These are phyloP conservation scores for Neoitamus cyanurus DNA, from an alignment of 2,888 invertebrate species.

Conservation along the genomic window DNA sequence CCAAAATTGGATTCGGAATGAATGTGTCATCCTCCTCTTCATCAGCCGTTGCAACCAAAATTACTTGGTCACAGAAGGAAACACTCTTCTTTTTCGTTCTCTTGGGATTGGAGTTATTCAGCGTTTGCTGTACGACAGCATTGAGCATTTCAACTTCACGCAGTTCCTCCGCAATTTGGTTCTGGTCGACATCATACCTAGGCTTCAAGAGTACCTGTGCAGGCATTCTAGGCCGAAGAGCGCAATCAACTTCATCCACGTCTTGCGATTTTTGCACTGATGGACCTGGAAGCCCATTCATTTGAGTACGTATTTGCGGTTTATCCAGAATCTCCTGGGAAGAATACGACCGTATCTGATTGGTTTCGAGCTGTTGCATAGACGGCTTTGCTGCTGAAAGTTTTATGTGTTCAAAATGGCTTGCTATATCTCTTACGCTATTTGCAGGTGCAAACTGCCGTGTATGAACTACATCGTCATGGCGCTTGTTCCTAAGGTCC, in stretches of 20 bases:
- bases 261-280: slow-evolving; percentile 51
- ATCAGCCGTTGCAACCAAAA: slow-evolving; percentile 90
- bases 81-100: slow-evolving; percentile 91
- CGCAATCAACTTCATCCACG: slow-evolving; percentile 62
- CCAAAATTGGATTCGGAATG: slow-evolving; percentile 90
- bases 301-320: slow-evolving; percentile 66
- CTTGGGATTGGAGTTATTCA: slow-evolving; percentile 70
- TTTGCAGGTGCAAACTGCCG: slow-evolving; percentile 55
- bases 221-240: slow-evolving; percentile 29
- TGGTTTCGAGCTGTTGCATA: slow-evolving; percentile 26
- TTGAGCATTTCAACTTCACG: slow-evolving; percentile 71
- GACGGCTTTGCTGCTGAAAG: slow-evolving; percentile 41
- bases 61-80: slow-evolving; percentile 94
- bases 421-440: slow-evolving; percentile 83
- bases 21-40: slow-evolving; percentile 91
- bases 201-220: slow-evolving; percentile 59
- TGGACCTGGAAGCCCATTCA: slow-evolving; percentile 66
- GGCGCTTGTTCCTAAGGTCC: slow-evolving; percentile 69
- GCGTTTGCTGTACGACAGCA: slow-evolving; percentile 68
- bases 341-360: slow-evolving; percentile 60
- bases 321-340: slow-evolving; percentile 63
- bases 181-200: slow-evolving; percentile 66
- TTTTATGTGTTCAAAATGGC: slow-evolving; percentile 76
- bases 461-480: slow-evolving; percentile 41
- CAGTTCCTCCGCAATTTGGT: slow-evolving; percentile 70